Evolutionary conservation across 2,797 vertebrate species (phyloP), one percentile per base, ranked within the genome.

Genomic region (Pygocentrus nattereri): DNA sequence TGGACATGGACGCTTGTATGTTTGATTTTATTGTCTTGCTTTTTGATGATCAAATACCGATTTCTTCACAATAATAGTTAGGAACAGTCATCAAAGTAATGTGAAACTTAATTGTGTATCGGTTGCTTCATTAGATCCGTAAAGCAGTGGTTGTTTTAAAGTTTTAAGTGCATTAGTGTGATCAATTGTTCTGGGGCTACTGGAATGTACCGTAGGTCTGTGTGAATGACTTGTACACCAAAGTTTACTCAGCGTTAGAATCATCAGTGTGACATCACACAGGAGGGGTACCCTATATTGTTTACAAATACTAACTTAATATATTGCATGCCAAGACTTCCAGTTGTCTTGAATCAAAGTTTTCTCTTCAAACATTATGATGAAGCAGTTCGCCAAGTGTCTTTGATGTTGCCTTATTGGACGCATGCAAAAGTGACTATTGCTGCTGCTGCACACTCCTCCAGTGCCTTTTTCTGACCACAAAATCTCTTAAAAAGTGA

Each of bases 261-360:
- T 79, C 70, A 50, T 54, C 34, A 75, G 25, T 56, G 68, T 68
- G 44, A 68, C 71, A 25, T 61, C 34, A 67, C 76, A 41, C 47
- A 70, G 62, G 34, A 52, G 5, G 18, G 44, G 21, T 38, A 58
- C 27, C 18, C 62, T 73, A 30, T 3, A 72, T 61, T 81, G 85
- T 87, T 87, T 85, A 85, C 83, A 83, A 73, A 71, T 64, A 65
- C 62, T 58, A 56, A 47, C 18, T 30, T 78, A 18, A 64, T 61
- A 21, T 62, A 71, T 23, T 61, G 58, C 58, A 61, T 76, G 27
- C 27, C 16, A 18, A 70, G 58, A 56, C 74, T 30, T 44, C 27
- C n/a, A 47, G 21, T 58, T 61, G 30, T 21, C 23, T 62, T 82
- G 64, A 72, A 76, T 27, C 73, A 47, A 52, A 49, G 68, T 80